Percentiles rank a stretch among this genome's conserved stretches.
Conservation (phyloP, 2,888 invertebrate species). For the Physocephala rufipes region DNA sequence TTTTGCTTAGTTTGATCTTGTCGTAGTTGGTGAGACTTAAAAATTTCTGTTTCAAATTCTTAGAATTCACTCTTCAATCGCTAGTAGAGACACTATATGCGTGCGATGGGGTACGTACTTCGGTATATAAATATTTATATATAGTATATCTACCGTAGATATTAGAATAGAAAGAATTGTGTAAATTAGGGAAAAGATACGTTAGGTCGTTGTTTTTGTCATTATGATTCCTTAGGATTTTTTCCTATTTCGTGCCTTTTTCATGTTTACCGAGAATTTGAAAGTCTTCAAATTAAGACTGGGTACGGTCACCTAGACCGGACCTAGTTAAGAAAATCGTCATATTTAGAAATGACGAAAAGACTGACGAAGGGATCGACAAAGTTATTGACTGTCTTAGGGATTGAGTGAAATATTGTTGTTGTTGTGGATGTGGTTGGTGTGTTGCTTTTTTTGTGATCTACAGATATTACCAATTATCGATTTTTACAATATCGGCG, state of each 20-base stretch:
- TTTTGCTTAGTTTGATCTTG: slow-evolving; percentile 9
- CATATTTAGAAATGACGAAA: too few species aligned
- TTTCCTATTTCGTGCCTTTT: slow-evolving; percentile 14
- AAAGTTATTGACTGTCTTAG: too few species aligned
- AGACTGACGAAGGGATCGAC: too few species aligned
- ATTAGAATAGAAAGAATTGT: not conserved
- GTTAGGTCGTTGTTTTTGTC: slow-evolving; percentile 29
- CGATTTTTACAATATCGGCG: too few species aligned
- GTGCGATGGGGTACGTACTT: not conserved
- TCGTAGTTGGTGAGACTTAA: not conserved
- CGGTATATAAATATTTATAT: slow-evolving; percentile 5
- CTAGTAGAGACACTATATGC: not conserved
- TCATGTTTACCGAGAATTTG: too few species aligned
- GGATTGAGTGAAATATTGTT: too few species aligned
- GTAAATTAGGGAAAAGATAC: not conserved
- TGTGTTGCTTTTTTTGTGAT: too few species aligned
- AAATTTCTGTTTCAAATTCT: slow-evolving; percentile 8
- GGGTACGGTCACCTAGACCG: too few species aligned
- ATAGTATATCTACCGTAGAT: not conserved
- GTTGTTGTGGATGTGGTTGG: too few species aligned
- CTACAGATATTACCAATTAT: too few species aligned
- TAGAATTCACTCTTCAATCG: slow-evolving; percentile 10
- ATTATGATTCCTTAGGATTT: slow-evolving; percentile 37
- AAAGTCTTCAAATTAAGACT: too few species aligned
- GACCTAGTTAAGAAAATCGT: too few species aligned